Conservation (phyloP, 2,113 vertebrate genomes). For the human (Homo sapiens) region DNA sequence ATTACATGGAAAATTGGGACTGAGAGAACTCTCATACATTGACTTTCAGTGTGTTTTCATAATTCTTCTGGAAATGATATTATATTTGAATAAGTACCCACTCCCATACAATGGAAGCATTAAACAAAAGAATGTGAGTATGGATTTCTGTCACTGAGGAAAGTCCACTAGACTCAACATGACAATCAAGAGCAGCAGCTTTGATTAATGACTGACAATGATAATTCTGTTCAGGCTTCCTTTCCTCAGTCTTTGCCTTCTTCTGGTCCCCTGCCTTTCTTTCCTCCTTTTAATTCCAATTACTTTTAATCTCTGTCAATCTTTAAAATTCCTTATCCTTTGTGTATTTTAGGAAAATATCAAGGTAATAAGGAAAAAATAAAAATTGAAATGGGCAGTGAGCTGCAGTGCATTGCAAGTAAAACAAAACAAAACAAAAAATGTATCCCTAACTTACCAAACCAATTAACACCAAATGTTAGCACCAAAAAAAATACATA, state of each 20-base stretch:
- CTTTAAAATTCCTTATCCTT: slow-evolving; percentile 5
- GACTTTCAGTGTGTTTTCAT: neutral
- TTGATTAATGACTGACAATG: neutral
- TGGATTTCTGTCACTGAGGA: neutral
- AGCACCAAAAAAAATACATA: too few relatives aligned
- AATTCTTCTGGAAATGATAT: slow-evolving; percentile 16
- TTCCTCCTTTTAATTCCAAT: slow-evolving; percentile 34
- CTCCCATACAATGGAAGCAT: neutral
- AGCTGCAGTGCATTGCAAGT: neutral
- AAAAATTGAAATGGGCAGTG: neutral
- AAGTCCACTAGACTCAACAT: neutral
- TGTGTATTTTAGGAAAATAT: neutral
- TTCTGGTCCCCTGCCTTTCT: neutral
- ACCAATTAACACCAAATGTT: neutral
- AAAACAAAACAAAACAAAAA: neutral
- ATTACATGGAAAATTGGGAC: slow-evolving; percentile 23
- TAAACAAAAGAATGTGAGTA: neutral
- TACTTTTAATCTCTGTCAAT: neutral
- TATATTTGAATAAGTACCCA: neutral
- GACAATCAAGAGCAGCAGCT: neutral
- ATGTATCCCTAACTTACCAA: neutral
- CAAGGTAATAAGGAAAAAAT: neutral
- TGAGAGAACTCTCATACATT: neutral
- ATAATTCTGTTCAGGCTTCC: neutral
- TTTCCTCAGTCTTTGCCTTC: neutral